Evolutionary conservation across 2,113 vertebrate species (phyloP), one percentile per base, ranked within the genome.

Genomic region (Chloroceryle aenea): DNA sequence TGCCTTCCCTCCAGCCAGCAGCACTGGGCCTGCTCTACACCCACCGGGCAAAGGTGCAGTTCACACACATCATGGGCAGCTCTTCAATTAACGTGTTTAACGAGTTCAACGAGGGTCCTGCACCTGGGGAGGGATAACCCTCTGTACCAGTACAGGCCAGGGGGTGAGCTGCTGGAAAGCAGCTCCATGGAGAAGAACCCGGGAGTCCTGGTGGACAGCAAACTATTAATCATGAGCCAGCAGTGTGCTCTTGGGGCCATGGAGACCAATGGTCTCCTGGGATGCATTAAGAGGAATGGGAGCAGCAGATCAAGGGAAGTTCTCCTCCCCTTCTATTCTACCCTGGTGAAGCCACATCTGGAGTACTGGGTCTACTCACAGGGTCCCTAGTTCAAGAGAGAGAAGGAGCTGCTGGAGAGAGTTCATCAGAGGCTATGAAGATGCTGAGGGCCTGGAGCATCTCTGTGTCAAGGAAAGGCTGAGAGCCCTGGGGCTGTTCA

Each of bases 11-110:
- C 30, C 72, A 64, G 69, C 71, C 47, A 56, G n/a, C 52, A 8
- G 4, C 2, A 0, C 68, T 0, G 4, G 12, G 29, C 55, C 76
- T 42, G 59, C 50, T 14, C 2, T 0, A 14, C 8, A 25, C 18
- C 75, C 78, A 18, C 0, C 18, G 59, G 27, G 26, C 55, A 45
- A 1, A 34, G n/a, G 34, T 19, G 2, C 3, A 25, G 6, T 7
- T 71, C 58, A 5, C 1, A 2, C 3, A 30, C 4, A 2, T 12
- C 53, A 17, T 0, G 1, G 27, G 38, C 62, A 79, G 3, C 90
- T 53, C 25, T n/a, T 21, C 38, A 53, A 2, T 7, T 32, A 7
- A 2, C 0, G 1, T 4, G 6, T 36, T 56, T 4, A 56, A 56
- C 17, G 19, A 20, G 53, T 30, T 30, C 29, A 30, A 30, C 29